phyloP scores from a whole-genome alignment of 2,113 vertebrate species.

The Catharus fuscescens region DNA sequence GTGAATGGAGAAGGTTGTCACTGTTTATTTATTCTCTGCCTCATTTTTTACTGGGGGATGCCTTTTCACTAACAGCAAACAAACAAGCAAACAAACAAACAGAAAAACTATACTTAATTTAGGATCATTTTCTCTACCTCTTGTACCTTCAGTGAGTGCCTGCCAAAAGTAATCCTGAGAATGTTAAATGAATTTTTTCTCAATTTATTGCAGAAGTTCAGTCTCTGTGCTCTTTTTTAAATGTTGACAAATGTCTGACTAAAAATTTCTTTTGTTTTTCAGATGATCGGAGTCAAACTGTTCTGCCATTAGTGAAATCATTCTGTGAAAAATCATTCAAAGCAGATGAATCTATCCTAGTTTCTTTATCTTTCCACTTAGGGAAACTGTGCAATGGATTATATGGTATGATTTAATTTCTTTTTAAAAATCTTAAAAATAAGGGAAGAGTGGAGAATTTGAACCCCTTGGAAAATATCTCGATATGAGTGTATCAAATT shows the following conservation, averaged over 20 bases:
- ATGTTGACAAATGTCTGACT: not conserved
- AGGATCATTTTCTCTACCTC: not conserved
- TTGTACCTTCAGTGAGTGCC: not conserved
- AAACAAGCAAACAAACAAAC: not conserved
- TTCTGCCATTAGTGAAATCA: conserved; percentile 88
- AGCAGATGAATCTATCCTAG: conserved; percentile 86
- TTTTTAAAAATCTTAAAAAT: not conserved
- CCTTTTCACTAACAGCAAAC: not conserved
- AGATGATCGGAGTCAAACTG: conserved; percentile 87
- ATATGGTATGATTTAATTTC: conserved; percentile 80
- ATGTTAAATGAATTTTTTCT: not conserved
- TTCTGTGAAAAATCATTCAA: conserved; percentile 92
- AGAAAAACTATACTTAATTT: not conserved
- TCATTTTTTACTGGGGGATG: not conserved
- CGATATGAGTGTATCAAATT: not conserved
- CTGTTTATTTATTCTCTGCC: not conserved
- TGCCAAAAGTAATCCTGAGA: not conserved
- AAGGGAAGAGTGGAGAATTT: not conserved
- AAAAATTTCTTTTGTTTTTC: conserved; percentile 60
- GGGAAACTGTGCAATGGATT: conserved; percentile 92
- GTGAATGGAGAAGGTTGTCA: not conserved
- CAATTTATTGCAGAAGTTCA: not conserved
- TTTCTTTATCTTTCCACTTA: conserved; percentile 90
- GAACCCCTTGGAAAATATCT: not conserved
- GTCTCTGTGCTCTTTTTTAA: not conserved